Evolutionary conservation across 92 coral and sea anemone species (phyloP), one percentile per base, ranked within the genome.

Genomic region (Zoanthus solanderi): DNA sequence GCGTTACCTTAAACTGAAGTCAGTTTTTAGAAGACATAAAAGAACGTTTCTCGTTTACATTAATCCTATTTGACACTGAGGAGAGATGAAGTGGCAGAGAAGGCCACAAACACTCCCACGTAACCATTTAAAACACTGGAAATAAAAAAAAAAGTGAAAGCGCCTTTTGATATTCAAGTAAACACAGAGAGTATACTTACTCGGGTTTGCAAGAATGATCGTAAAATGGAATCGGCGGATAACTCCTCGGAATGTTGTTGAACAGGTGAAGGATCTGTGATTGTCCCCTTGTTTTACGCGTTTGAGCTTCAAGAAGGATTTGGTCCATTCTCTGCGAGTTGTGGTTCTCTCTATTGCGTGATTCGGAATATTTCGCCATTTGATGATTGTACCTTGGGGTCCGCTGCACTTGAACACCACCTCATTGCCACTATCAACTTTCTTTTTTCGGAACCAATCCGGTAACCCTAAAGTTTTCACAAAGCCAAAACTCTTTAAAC

Each of bases 241-340:
- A 4, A 57, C 57, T 7, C 84, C 84, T 7, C 32, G 32, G 48
- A 15, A 79, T n/a, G 9, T 79, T 13, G 72, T 56, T 45, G 9
- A 9, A 15, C 84, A 79, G 0, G 31, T 79, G 17, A 79, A 4
- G 2, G 34, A 14, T 60, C 52, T 79, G 7, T 46, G 71, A 30
- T 79, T 79, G 54, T 79, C 32, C 6, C 54, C 6, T 58, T 42
- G 53, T 34, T 37, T 52, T 16, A 79, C 71, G 42, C 32, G 37
- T 69, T 57, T 60, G 30, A 79, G 7, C 7, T 29, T 79, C 32
- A 79, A 46, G 17, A 44, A 54, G 17, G 72, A 58, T 15, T 79
- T 79, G 32, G 71, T 60, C 84, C 84, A 79, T n/a, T 69, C 84
- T 0, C 84, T 72, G 10, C 84, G 54, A 16, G 84, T 79, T 14